Base-by-base conservation (phyloP, 2,113 vertebrate genomes). In the Bubalus kerabau region DNA sequence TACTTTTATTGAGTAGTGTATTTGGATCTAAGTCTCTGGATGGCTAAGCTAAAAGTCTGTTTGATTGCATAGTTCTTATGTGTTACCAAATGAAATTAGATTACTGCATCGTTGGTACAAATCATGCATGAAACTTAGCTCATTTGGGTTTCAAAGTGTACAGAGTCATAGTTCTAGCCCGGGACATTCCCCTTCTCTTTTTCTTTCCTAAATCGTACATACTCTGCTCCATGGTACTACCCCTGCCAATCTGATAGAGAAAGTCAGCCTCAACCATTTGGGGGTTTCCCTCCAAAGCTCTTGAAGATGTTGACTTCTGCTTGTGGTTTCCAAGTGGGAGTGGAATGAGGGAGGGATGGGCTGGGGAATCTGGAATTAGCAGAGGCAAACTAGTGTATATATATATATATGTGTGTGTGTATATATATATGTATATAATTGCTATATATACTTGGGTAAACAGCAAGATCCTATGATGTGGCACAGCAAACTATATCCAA, bases 1-100 rank as follows among this genome's bases (percentile, higher is more conserved):
- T 96, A 96, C 90, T 94, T 97, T 86, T 81, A 87, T 95, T 90
- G 92, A 94, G 52, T 86, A 84, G 80, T 81, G 7, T 91, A 36
- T 95, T 93, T 90, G 92, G 36, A 94, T 64, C 57, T 91, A 80
- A 78, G 48, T 81, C 87, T 96, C 82, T 91, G 40, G 62, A 62
- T 59, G 64, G n/a, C 46, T 82, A n/a, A 83, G 13, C 83, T 95
- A 83, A 95, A 97, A 94, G 60, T 86, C 59, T 32, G 87, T 97
- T 94, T n/a, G 57, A 86, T 10, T 93, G n/a, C 30, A 17, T 17
- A 26, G 67, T 71, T 91, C 95, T 96, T 96, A 85, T 96, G 84
- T 89, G 50, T 94, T 88, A 32, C 48, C 32, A 67, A 96, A 48
- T 86, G 21, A 67, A 60, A 96, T 78, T 71, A 40, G 52, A 10